These are phyloP conservation scores for Atopsyche davidsoni DNA, from an alignment of 1,140 invertebrate genomes.

Conservation along the genomic window DNA sequence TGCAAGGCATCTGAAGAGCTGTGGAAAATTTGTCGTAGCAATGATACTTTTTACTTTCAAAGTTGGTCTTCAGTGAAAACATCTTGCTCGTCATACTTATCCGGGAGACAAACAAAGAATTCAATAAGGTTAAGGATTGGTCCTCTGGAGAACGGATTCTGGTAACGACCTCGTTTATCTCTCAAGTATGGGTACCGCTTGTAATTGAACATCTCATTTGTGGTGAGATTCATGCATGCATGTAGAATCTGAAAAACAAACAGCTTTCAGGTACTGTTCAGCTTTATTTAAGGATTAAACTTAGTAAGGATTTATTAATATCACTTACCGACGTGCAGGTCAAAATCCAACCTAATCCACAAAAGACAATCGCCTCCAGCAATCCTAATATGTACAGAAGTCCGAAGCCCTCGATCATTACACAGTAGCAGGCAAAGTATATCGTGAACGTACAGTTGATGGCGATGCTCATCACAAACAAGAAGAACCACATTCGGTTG, in stretches of 20 bases:
- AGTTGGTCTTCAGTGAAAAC: slow-evolving; percentile 61
- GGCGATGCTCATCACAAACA: slow-evolving; percentile 79
- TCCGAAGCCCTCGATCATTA: slow-evolving; percentile 78
- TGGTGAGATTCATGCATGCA: slow-evolving; percentile 86
- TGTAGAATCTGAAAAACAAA: slow-evolving; percentile 64
- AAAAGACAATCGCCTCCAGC: slow-evolving; percentile 76
- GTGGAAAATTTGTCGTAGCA: no score
- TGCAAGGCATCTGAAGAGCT: no score
- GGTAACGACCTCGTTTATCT: slow-evolving; percentile 78
- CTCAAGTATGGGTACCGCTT: slow-evolving; percentile 83
- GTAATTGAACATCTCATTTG: slow-evolving; percentile 91
- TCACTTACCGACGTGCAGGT: slow-evolving; percentile 78
- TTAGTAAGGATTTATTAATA: slow-evolving; percentile 5
- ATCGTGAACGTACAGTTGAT: slow-evolving; percentile 82
- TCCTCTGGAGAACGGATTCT: slow-evolving; percentile 84
- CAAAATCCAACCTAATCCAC: slow-evolving; percentile 78
- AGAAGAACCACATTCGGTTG: slow-evolving; percentile 86
- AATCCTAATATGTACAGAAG: slow-evolving; percentile 73
- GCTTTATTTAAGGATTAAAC: neutral
- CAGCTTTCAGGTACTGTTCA: neutral
- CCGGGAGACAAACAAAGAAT: slow-evolving; percentile 78
- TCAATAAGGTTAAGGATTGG: slow-evolving; percentile 80
- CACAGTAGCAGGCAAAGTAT: slow-evolving; percentile 82
- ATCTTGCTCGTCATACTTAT: slow-evolving; percentile 66
- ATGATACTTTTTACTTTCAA: no score